Base-by-base conservation (phyloP, 2,113 vertebrate species). In the Butorides virescens region DNA sequence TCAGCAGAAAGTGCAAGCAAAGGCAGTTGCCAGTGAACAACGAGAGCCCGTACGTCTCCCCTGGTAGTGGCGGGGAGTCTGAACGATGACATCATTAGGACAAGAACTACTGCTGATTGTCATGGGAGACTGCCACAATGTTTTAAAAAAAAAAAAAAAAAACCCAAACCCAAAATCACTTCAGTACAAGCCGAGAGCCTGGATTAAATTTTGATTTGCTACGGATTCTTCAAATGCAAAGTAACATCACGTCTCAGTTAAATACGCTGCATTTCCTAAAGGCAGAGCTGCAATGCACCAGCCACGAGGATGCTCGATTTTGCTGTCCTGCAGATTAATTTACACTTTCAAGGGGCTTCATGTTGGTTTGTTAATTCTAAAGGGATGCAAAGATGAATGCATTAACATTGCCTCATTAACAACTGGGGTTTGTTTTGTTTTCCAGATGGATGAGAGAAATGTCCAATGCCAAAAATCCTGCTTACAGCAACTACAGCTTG, bases 241-340 rank as follows among this genome's bases (percentile, higher is more conserved):
- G 37, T n/a, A 86, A 91, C 39, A 30, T 32, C 37, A 22, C 2
- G 19, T 32, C 61, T 74, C 32, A 26, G 47, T 70, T 92, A 86
- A 93, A 91, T 34, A 44, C 20, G 20, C 83, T 91, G 80, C 70
- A 15, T 42, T 58, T 85, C 80, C 79, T 70, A 37, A 72, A 78
- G 87, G 94, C 86, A 78, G 73, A 91, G 65, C 86, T 95, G 95
- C 95, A 94, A 42, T 78, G 88, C 93, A 93, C 56, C 88, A 94
- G 70, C 68, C 53, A 59, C 30, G 47, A 49, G 1, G 4, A 49
- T 23, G 62, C 46, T 81, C 13, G 5, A 52, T 52, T 94, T 88
- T 30, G 72, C 52, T n/a, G 34, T 72, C 58, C 90, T 56, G n/a
- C 70, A 86, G 76, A 87, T 55, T 63, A 79, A 88, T 68, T 67